Evolutionary conservation across 2,888 invertebrate species (phyloP).

Genomic region (Arge pagana): DNA sequence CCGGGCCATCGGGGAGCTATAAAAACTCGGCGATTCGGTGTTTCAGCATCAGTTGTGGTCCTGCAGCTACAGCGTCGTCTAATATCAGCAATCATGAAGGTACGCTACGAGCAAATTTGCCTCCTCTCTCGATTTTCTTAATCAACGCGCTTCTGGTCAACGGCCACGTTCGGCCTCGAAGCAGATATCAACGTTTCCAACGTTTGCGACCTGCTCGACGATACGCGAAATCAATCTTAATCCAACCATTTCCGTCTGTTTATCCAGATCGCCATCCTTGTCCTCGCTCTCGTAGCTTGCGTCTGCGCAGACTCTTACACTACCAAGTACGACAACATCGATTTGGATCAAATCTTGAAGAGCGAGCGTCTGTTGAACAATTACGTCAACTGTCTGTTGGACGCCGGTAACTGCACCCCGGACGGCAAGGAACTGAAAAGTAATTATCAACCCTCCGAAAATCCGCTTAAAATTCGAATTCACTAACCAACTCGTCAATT

Average conservation of each 20-base stretch:
- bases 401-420: slow-evolving; percentile 68
- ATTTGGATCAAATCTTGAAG: slow-evolving; percentile 68
- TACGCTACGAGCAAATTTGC: slow-evolving; percentile 37
- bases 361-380: slow-evolving; percentile 69
- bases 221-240: no score
- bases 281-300: slow-evolving; percentile 40
- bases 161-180: no score
- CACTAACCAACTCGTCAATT: neutral
- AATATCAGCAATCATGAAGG: slow-evolving; percentile 42
- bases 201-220: no score
- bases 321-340: slow-evolving; percentile 71
- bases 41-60: slow-evolving; percentile 44
- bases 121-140: no score
- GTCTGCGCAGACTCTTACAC: slow-evolving; percentile 60
- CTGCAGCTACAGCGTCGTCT: slow-evolving; percentile 20
- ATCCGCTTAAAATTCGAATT: neutral
- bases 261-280: slow-evolving; percentile 39
- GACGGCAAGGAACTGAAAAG: slow-evolving; percentile 74
- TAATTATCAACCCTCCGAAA: slow-evolving; percentile 54
- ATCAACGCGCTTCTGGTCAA: no score
- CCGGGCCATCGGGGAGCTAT: slow-evolving; percentile 9
- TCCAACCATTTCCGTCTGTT: neutral
- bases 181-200: no score
- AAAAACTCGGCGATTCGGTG: neutral
- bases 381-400: slow-evolving; percentile 70